These are phyloP conservation scores for Oryzias javanicus DNA, from an alignment of 2,113 vertebrate species.

Conservation along the genomic window DNA sequence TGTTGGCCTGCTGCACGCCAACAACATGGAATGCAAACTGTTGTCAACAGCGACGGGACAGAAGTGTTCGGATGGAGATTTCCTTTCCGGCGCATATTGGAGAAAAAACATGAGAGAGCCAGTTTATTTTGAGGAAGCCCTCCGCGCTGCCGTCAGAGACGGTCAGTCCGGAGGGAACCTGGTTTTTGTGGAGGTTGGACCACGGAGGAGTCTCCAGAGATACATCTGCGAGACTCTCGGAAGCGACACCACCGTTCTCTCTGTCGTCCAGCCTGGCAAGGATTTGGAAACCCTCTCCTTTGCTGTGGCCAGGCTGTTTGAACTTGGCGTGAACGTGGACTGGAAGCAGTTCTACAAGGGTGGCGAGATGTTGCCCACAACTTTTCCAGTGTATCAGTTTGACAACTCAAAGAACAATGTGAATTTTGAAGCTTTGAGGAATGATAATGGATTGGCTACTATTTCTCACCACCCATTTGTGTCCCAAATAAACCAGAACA, in stretches of 20 bases:
- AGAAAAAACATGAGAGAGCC: constrained; percentile 80
- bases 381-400: constrained; percentile 83
- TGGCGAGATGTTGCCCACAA: constrained; percentile 72
- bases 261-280: constrained; percentile 72
- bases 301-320: constrained; percentile 78
- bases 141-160: constrained; percentile 58
- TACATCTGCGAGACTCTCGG: constrained; percentile 83
- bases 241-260: constrained; percentile 67
- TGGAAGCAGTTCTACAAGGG: constrained; percentile 80
- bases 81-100: constrained; percentile 81
- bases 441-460: constrained; percentile 30
- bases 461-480: constrained; percentile 65
- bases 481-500: constrained; percentile 42
- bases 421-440: constrained; percentile 69
- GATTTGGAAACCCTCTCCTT: constrained; percentile 73
- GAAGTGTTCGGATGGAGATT: constrained; percentile 69
- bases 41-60: constrained; percentile 82
- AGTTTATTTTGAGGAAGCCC: constrained; percentile 80
- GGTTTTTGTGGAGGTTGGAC: constrained; percentile 86
- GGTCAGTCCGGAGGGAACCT: constrained; percentile 50
- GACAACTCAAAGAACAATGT: constrained; percentile 71
- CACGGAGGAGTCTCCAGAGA: constrained; percentile 77
- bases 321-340: constrained; percentile 76
- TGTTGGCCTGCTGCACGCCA: constrained; percentile 60
- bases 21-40: constrained; percentile 69